These are phyloP conservation scores for Prionace glauca DNA, from an alignment of 2,797 vertebrate genomes.

Conservation along the genomic window DNA sequence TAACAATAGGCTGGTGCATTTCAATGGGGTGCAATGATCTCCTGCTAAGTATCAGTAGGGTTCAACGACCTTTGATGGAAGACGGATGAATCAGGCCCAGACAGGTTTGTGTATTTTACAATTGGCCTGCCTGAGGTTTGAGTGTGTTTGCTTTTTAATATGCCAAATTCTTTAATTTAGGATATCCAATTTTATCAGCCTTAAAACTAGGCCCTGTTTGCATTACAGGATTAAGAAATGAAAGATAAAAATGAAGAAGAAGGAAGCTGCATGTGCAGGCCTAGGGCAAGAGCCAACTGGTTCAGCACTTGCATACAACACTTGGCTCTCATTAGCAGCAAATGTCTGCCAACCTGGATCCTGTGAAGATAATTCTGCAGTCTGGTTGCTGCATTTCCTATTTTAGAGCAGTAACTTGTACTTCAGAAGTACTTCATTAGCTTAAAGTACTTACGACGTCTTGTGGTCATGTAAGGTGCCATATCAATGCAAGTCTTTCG, in stretches of 20 bases:
- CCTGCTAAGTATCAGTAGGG: no score
- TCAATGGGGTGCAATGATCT: no score
- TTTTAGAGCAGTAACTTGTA: background rate
- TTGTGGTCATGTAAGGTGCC: background rate
- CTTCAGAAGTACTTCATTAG: background rate
- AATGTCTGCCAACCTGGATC: background rate
- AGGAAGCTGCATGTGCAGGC: background rate
- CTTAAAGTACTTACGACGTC: background rate
- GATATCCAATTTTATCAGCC: no score
- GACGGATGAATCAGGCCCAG: no score
- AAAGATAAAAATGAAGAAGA: background rate
- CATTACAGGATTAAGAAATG: background rate
- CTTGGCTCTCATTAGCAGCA: background rate
- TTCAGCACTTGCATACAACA: background rate
- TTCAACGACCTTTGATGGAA: no score
- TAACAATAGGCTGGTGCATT: no score
- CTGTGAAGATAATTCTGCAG: background rate
- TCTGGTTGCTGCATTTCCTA: background rate
- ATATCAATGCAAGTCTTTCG: background rate
- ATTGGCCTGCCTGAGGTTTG: no score
- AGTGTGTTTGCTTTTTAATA: no score
- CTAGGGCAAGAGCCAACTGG: background rate
- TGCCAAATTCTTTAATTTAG: no score
- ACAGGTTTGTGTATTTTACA: no score
- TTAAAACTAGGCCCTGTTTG: no score